A percentile compares a stretch with the other conserved stretches of the same genome.
Evolutionary conservation across 2,113 vertebrate genomes (phyloP).

Genomic region (Tachysurus fulvidraco): DNA sequence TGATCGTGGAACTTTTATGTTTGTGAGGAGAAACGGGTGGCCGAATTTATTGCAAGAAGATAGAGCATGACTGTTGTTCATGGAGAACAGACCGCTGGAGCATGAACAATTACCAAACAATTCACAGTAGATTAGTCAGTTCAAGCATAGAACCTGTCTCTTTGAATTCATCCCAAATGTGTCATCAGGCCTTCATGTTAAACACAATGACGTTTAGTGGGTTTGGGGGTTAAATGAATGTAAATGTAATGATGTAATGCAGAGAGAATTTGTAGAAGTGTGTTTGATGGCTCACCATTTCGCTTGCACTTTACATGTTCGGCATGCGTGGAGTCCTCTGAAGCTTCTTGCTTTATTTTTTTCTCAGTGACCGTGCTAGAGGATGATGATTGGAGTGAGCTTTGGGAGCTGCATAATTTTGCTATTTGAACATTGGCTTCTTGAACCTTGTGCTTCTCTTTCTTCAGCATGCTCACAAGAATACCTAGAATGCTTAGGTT

Average conservation of each 20-base stretch:
- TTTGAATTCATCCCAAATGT: constrained; percentile 3
- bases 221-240: not conserved
- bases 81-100: not conserved
- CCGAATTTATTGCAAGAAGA: not conserved
- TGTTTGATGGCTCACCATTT: constrained; percentile 60
- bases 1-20: not conserved
- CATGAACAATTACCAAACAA: not conserved
- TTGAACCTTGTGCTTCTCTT: constrained; percentile 80
- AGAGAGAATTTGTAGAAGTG: not conserved
- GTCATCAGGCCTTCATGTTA: not conserved
- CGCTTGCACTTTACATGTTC: constrained; percentile 48
- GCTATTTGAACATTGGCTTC: constrained; percentile 66
- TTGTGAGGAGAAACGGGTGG: not conserved
- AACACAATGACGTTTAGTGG: not conserved
- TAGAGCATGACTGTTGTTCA: not conserved
- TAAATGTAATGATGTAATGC: not conserved
- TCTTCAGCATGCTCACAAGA: constrained; percentile 87
- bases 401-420: constrained; percentile 50
- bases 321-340: constrained; percentile 11
- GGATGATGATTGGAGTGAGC: constrained; percentile 10
- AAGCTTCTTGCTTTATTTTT: constrained; percentile 12
- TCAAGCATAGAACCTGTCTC: not conserved
- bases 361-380: constrained; percentile 1
- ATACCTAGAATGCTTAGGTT: constrained; percentile 75
- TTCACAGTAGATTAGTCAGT: not conserved